A percentile compares a stretch with the other conserved stretches of the same genome.
Conservation (phyloP, 2,113 vertebrate species). For the Hyla sarda region DNA sequence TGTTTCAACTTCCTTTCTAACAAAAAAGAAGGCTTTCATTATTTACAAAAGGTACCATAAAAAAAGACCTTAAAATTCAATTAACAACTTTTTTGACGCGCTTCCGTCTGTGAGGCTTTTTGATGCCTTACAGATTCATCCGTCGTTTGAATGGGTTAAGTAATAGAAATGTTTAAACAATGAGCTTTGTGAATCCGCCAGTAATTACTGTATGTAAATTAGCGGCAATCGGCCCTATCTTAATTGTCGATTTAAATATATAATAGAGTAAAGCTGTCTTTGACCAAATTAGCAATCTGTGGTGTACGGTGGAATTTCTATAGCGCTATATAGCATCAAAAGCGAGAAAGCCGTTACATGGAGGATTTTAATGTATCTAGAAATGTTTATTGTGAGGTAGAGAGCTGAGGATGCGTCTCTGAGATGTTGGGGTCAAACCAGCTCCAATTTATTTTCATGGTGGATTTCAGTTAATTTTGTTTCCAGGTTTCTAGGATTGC, state of each 20-base stretch:
- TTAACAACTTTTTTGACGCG: background rate
- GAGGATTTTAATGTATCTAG: constrained; percentile 6
- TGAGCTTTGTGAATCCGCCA: constrained; percentile 30
- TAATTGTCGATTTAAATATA: constrained; percentile 53
- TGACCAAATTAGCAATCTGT: constrained; percentile 53
- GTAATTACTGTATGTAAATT: constrained; percentile 58
- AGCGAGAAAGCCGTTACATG: constrained; percentile 6
- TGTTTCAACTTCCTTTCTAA: background rate
- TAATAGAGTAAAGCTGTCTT: constrained; percentile 53
- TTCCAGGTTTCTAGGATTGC: background rate
- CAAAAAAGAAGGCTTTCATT: background rate
- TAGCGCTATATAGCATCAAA: constrained; percentile 29
- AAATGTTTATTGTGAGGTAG: constrained; percentile 15
- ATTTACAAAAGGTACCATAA: background rate
- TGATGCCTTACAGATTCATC: background rate
- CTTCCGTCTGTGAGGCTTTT: constrained; percentile 3
- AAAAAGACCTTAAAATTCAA: background rate
- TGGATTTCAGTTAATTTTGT: background rate
- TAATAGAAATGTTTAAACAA: constrained; percentile 25
- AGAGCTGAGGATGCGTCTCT: background rate
- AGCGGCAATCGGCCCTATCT: constrained; percentile 48
- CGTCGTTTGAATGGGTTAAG: constrained; percentile 30
- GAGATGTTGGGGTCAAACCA: constrained; percentile 10
- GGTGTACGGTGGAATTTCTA: background rate
- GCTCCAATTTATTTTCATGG: constrained; percentile 33